Percentiles rank a stretch among this genome's conserved stretches.
These are phyloP conservation scores for Charadrius vociferus DNA, from an alignment of 2,113 vertebrate species.

Conservation along the genomic window DNA sequence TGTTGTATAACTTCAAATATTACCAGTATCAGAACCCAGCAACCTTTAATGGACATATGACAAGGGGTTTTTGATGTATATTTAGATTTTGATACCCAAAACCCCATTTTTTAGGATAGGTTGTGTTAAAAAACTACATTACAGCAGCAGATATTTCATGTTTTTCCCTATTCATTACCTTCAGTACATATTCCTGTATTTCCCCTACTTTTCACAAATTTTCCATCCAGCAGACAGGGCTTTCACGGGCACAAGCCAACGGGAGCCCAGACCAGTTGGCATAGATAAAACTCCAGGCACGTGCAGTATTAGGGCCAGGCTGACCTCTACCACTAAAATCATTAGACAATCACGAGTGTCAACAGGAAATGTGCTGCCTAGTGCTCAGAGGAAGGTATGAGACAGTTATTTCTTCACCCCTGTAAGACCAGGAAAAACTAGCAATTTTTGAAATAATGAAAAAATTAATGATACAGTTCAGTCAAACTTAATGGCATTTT, in stretches of 20 bases:
- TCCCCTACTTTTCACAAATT: not conserved
- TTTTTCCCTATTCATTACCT: rapidly evolving
- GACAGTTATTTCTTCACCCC: not conserved
- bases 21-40: not conserved
- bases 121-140: not conserved
- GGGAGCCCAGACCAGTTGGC: not conserved
- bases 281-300: not conserved
- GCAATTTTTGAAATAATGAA: not conserved
- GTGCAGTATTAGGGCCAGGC: not conserved
- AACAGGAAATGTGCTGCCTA: not conserved
- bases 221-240: not conserved
- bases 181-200: not conserved
- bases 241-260: not conserved
- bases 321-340: not conserved
- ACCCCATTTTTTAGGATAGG: not conserved
- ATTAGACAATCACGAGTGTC: not conserved
- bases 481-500: not conserved
- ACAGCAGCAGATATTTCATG: not conserved
- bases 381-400: not conserved
- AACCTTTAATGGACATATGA: not conserved
- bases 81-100: not conserved
- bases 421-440: not conserved
- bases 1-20: not conserved
- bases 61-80: not conserved
- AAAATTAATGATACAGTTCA: not conserved